Evolutionary conservation across 2,797 vertebrate genomes (phyloP), one percentile per base, ranked within the genome.

Genomic region (Enoplosus armatus): DNA sequence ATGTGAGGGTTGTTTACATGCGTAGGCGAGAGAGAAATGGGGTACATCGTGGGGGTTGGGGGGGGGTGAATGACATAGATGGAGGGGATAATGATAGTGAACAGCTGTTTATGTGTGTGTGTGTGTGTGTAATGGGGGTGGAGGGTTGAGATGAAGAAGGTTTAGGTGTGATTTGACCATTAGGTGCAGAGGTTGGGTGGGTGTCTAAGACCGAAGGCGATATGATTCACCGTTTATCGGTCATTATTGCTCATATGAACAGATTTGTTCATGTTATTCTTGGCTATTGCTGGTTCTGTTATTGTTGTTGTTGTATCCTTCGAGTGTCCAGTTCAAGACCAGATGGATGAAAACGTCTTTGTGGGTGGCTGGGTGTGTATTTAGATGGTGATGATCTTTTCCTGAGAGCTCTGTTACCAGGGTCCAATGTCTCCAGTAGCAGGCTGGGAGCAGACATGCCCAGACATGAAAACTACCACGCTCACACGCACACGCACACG

Each of bases 381-480:
- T 93, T 94, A 89, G 86, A 87, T 87, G 75, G 68, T 68, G 87
- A 89, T 89, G 88, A 92, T 91, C 89, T 93, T 91, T 93, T 90
- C 83, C 88, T 84, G 87, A 90, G 87, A 85, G 87, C 85, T 91
- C 91, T 88, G 91, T 94, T 95, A 89, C 93, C 71, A 87, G 92
- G 90, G 89, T 94, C 90, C 89, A 90, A 80, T 91, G 88, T 94
- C 87, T 94, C 90, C 86, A 80, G 87, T 72, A 89, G 90, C 85
- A 83, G 89, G 70, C 82, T 76, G 63, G 69, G 78, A 85, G 75
- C 77, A 81, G 90, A 91, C 95, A 93, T 92, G 95, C 84, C 93
- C 89, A 81, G 91, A 93, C 95, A 95, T 93, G 94, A 90, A 89
- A 87, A 79, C 83, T 50, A 77, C 55, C 75, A 33, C n/a, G 1